These are phyloP conservation scores for Seriola aureovittata DNA, from an alignment of 2,113 vertebrate species.

Conservation along the genomic window DNA sequence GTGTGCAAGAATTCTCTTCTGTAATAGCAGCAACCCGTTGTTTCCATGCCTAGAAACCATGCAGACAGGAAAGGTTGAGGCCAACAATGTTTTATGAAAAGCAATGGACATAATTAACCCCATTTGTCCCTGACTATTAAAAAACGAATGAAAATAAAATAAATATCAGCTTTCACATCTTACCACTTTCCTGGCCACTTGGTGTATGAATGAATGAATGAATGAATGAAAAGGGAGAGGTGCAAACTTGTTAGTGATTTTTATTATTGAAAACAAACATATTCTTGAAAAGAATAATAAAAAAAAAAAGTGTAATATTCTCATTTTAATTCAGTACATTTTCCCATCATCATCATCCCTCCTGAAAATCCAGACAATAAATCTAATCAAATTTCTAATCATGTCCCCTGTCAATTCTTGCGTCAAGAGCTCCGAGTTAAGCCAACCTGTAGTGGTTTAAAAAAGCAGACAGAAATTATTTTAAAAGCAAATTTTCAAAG, in stretches of 20 bases:
- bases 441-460: not conserved
- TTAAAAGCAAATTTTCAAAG: slow-evolving; percentile 43
- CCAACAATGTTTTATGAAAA: slow-evolving; percentile 38
- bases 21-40: not conserved
- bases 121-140: not conserved
- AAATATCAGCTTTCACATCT: too few species aligned
- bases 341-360: not conserved
- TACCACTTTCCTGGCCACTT: not conserved
- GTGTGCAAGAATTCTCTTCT: not conserved
- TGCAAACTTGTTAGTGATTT: too few species aligned
- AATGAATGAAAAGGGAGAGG: not conserved
- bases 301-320: not conserved
- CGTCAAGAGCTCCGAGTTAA: not conserved
- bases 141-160: not conserved
- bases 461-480: slow-evolving; percentile 37
- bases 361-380: not conserved
- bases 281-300: too few species aligned
- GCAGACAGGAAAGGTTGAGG: slow-evolving; percentile 11
- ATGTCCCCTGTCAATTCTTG: not conserved
- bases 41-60: not conserved
- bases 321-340: not conserved
- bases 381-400: slow-evolving; percentile 16
- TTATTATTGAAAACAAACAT: not conserved
- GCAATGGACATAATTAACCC: slow-evolving; percentile 23
- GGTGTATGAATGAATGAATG: not conserved